Percentiles rank a stretch among this genome's conserved stretches.
Evolutionary conservation across 1,140 invertebrate species (phyloP).

Genomic region (Adoxophyes honmai): DNA sequence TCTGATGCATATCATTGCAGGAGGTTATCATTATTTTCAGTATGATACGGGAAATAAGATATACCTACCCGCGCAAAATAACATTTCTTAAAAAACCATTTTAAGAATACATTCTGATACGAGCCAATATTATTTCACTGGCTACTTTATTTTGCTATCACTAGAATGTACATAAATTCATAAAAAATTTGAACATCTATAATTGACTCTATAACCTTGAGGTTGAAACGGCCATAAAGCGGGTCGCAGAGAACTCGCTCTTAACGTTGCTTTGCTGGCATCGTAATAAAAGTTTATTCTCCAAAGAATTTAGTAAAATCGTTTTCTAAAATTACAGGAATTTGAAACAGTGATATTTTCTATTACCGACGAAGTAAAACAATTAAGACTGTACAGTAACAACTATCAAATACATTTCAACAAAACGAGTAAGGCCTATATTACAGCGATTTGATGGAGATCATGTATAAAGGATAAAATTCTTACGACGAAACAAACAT

Average conservation of each 20-base stretch:
- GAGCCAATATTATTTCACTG: too few species aligned
- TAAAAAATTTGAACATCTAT: constrained; percentile 56
- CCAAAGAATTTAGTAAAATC: constrained; percentile 51
- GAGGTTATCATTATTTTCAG: too few species aligned
- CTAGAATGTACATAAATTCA: constrained; percentile 38
- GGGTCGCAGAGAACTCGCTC: not conserved
- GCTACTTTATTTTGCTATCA: constrained; percentile 23
- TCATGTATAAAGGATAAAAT: constrained; percentile 58
- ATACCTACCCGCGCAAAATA: too few species aligned
- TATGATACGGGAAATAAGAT: too few species aligned
- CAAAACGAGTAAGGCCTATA: constrained; percentile 45
- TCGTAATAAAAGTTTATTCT: constrained; percentile 21
- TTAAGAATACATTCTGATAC: too few species aligned
- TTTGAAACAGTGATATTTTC: constrained; percentile 54
- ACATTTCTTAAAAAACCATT: too few species aligned
- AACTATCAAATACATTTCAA: constrained; percentile 31
- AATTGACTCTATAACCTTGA: constrained; percentile 50
- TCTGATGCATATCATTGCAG: too few species aligned
- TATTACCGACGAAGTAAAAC: constrained; percentile 34
- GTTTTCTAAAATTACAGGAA: constrained; percentile 68
- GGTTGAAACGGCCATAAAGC: constrained; percentile 19
- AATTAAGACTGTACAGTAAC: constrained; percentile 35
- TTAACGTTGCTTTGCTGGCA: not conserved
- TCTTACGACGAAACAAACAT: constrained; percentile 54
- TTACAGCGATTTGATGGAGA: constrained; percentile 48